Evolutionary conservation across 2,113 vertebrate genomes (phyloP), one percentile per base, ranked within the genome.

Genomic region (Larimichthys crocea): DNA sequence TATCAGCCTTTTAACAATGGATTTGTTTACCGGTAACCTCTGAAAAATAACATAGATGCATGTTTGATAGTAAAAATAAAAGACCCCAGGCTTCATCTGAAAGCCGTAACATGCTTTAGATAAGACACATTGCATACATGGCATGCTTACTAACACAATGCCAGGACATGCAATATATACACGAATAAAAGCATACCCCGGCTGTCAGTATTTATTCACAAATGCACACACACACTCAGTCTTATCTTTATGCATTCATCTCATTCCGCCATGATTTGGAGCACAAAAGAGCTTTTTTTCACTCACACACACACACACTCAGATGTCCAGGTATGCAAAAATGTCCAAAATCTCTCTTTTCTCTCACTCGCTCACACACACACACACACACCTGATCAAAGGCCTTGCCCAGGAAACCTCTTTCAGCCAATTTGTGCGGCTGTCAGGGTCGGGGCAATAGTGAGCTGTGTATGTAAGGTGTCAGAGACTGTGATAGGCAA

Each of bases 401-500:
- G 92, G 69, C 85, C 86, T 86, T 88, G 77, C 82, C 90, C 77
- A 86, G 84, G 86, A 91, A 93, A 90, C 90, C 90, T 91, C 90
- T 94, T 93, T 92, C 78, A 93, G 90, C 87, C 88, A 94, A 94
- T 94, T 93, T 93, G 94, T 94, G 93, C 85, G 92, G 91, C 92
- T 94, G 94, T 94, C 91, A 91, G 89, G 81, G 89, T 90, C 68
- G 59, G 63, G 80, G 86, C 56, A 90, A 94, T 94, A 93, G 90
- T 87, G 88, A 91, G 88, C 84, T 86, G 87, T 88, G 85, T 91
- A 88, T 91, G 93, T 90, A 93, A 88, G 80, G 83, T 94, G 91
- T 93, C 93, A 94, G 89, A 90, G 87, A 74, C 89, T 90, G 87
- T 92, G 92, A 94, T 92, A 89, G 88, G 86, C 93, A 87, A 92